These are phyloP conservation scores for Eospalax fontanierii DNA, from an alignment of 2,797 vertebrate genomes.

Conservation along the genomic window DNA sequence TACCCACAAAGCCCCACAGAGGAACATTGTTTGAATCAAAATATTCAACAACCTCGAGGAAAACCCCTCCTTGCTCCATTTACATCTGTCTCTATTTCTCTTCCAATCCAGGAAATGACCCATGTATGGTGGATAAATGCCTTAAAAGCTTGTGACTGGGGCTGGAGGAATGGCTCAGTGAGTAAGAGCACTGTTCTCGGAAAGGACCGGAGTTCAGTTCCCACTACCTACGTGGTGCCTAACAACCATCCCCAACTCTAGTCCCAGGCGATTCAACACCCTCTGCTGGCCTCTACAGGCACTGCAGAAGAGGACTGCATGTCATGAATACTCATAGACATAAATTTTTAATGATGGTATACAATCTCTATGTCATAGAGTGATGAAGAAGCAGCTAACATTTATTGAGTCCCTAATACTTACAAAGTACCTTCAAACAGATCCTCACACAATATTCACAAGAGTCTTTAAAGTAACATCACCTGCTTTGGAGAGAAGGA, in stretches of 20 bases:
- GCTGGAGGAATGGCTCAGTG: no score
- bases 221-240: no score
- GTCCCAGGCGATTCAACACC: no score
- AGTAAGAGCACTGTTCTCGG: no score
- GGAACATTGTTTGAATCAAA: neutral
- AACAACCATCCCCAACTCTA: no score
- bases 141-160: neutral
- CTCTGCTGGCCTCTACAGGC: no score
- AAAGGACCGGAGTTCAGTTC: no score
- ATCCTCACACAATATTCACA: neutral
- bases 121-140: no score
- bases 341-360: neutral
- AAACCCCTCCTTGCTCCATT: neutral
- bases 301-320: no score
- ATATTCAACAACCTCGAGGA: neutral
- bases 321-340: no score
- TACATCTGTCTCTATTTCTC: neutral
- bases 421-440: neutral
- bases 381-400: no score
- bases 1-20: neutral
- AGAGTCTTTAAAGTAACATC: neutral
- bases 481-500: neutral
- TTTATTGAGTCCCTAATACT: accelerated
- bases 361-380: neutral
- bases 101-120: neutral